Base-by-base conservation (phyloP, 2,888 invertebrate genomes). In the Eurois occulta region DNA sequence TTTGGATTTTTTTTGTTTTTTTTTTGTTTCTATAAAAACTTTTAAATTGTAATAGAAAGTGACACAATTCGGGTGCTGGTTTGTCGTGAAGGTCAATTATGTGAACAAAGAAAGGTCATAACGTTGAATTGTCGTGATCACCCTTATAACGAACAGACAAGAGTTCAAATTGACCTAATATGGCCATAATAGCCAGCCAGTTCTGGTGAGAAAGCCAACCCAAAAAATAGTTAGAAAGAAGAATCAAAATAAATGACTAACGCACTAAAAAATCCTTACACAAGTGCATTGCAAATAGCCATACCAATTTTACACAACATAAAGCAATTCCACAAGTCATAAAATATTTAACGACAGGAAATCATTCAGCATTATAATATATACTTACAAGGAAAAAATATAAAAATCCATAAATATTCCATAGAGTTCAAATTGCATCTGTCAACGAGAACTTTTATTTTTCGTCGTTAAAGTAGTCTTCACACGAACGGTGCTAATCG, bases 311-410 rank as follows among this genome's bases (percentile, higher is more conserved):
- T 46, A 82, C 67, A 58, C 64, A 60, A 60, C 62, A 55, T 60
- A 64, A 43, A 52, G 24, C 67, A 60, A 67, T 75, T 80, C 72
- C 65, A 75, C 18, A 24, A 64, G 48, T 52, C 64, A 85, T 85
- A 82, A 76, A 85, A 72, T 35, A 21, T 76, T 80, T 82, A 80
- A 87, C 72, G 83, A 77, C 83, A 60, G 83, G 87, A 88, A 81
- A 81, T 79, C 82, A 76, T 82, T 80, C 70, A 77, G 66, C 48
- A 74, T 77, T 86, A 81, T 68, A 70, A 84, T 60, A 75, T 69
- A 41, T 75, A 77, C 84, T 84, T 70, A 78, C 65, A 75, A 62
- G 78, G 71, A 72, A 81, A 81, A 78, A 67, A 68, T 38, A 80
- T 88, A 72, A 41, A 80, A 13, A 24, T 2, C 43, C 58, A 81